Evolutionary conservation across 2,797 vertebrate genomes (phyloP), one percentile per base, ranked within the genome.

Genomic region (Tapera naevia): DNA sequence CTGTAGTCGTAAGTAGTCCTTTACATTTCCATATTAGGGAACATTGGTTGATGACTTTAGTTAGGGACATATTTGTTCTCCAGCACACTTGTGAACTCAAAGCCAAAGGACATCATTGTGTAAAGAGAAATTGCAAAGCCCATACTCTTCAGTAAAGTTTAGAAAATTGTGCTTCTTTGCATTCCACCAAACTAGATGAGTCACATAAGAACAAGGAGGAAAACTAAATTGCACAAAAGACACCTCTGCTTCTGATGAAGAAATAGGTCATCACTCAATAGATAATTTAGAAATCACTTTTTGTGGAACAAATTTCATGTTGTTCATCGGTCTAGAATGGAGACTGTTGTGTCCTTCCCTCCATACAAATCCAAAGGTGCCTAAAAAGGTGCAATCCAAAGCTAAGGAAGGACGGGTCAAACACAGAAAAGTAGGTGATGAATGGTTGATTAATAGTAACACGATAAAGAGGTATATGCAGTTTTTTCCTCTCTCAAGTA

Each of bases 241-340:
- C 25, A 54, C 24, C 9, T 3, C 6, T 60, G 28, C 15, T 73
- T 35, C 65, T 82, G 50, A 60, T 51, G 13, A 70, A 39, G 18
- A 66, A 35, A 24, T 13, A 45, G 5, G 16, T 43, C 32, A 51
- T 35, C 5, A 22, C 10, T 76, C 48, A 32, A 18, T 17, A 81
- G 62, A 90, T 94, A 3, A 27, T 4, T 10, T 80, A 53, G 35
- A 72, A 17, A 19, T 21, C 30, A 10, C 22, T 4, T 53, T 85
- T 73, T 87, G 21, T 43, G 32, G 43, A 78, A 54, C 0, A 0
- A 67, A 54, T 46, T 5, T 75, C 13, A 2, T 33, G 10, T 41
- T 65, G 25, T 61, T 71, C 35, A 11, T 91, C 75, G 50, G 35
- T 32, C n/a, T 25, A 73, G 43, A 45, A 88, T 53, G 48, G 30